A percentile compares a stretch with the other conserved stretches of the same genome.
These are phyloP conservation scores for Folsomia candida DNA, from an alignment of 2,888 invertebrate genomes.

Conservation along the genomic window DNA sequence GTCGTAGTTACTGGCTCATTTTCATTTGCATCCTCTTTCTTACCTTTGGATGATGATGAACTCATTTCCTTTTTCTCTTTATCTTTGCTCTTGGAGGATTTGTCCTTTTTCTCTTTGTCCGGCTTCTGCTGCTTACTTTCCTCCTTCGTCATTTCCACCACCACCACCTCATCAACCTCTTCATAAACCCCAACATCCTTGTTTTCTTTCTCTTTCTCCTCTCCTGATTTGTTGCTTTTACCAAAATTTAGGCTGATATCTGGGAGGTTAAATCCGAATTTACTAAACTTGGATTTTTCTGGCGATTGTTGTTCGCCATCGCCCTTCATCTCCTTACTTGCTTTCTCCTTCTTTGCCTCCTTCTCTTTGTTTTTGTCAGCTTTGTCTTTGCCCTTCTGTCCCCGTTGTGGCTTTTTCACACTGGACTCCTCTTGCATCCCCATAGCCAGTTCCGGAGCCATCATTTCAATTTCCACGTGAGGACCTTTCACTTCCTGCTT, in stretches of 20 bases:
- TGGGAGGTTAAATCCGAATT: slow-evolving; percentile 52
- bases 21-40: background rate
- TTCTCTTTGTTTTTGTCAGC: slow-evolving; percentile 12
- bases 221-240: slow-evolving; percentile 25
- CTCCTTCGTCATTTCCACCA: background rate
- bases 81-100: slow-evolving; percentile 26
- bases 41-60: too few species aligned
- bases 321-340: slow-evolving; percentile 17
- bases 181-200: slow-evolving; percentile 5
- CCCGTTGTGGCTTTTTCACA: slow-evolving; percentile 30
- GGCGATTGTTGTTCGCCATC: slow-evolving; percentile 18
- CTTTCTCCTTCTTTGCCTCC: slow-evolving; percentile 21
- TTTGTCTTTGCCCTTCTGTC: slow-evolving; percentile 23
- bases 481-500: slow-evolving; percentile 9
- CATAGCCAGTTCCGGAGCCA: slow-evolving; percentile 27
- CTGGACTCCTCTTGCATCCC: slow-evolving; percentile 16
- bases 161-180: too few species aligned
- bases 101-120: slow-evolving; percentile 16
- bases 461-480: slow-evolving; percentile 31
- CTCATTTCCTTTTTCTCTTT: slow-evolving; percentile 23
- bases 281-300: slow-evolving; percentile 44
- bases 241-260: slow-evolving; percentile 48
- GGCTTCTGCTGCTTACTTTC: background rate
- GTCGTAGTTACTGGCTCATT: too few species aligned
- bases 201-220: slow-evolving; percentile 17